A percentile compares a stretch with the other conserved stretches of the same genome.
These are phyloP conservation scores for Drosophila buzzatii DNA, from an alignment of 2,888 invertebrate genomes.

Conservation along the genomic window DNA sequence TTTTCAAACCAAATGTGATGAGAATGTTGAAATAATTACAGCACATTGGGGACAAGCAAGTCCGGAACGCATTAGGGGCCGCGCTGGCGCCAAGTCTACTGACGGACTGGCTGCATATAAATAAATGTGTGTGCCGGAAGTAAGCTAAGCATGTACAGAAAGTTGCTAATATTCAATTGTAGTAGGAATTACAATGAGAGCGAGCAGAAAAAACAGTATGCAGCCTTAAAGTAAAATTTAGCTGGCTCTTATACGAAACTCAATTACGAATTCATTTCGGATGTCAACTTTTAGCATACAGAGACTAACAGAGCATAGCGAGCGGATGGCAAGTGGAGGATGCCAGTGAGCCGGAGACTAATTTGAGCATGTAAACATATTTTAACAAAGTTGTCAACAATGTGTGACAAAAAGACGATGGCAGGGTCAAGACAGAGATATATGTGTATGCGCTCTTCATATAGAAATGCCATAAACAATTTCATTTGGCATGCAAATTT, in stretches of 20 bases:
- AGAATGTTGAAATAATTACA: constrained; percentile 68
- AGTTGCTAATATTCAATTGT: constrained; percentile 52
- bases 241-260: constrained; percentile 65
- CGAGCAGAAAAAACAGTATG: constrained; percentile 14
- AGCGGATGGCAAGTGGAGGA: constrained; percentile 27
- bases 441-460: constrained; percentile 59
- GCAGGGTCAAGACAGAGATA: constrained; percentile 33
- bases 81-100: constrained; percentile 50
- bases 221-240: constrained; percentile 15
- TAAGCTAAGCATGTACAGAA: neutral
- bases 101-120: neutral
- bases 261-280: constrained; percentile 81
- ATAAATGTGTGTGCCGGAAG: neutral
- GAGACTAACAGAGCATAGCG: constrained; percentile 46
- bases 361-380: constrained; percentile 80
- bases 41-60: constrained; percentile 29
- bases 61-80: constrained; percentile 25
- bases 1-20: constrained; percentile 49
- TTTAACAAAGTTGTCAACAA: constrained; percentile 80
- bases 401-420: constrained; percentile 71
- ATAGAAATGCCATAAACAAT: constrained; percentile 81
- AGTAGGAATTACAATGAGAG: constrained; percentile 42
- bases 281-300: constrained; percentile 66
- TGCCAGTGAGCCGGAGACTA: constrained; percentile 55
- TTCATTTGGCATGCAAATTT: constrained; percentile 81